phyloP scores from a whole-genome alignment of 2,888 invertebrate genomes.

The Glyphotaelius pellucidus region DNA sequence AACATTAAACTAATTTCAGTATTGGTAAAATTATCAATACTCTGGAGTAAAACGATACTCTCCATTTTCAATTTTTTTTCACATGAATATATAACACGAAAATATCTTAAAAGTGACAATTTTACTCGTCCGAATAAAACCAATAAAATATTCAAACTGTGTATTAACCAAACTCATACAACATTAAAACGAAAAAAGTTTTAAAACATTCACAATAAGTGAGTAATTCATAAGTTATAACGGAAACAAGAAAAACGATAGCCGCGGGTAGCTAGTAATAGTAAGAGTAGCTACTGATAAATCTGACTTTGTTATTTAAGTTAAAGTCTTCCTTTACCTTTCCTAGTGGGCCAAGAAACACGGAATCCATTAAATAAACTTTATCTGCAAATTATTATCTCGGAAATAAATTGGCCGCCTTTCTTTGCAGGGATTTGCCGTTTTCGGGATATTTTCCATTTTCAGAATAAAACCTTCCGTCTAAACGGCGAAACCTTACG shows the following conservation, averaged over 20 bases:
- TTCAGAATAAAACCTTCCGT: slow-evolving; percentile 28
- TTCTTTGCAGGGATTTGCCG: slow-evolving; percentile 46
- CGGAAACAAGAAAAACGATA: neutral
- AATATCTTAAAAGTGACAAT: too few species aligned
- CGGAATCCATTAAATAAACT: slow-evolving; percentile 42
- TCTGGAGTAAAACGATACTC: too few species aligned
- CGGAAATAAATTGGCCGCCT: slow-evolving; percentile 46
- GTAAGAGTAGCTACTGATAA: neutral
- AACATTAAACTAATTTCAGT: too few species aligned
- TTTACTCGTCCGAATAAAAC: neutral
- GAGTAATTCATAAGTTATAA: neutral
- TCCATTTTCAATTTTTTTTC: neutral
- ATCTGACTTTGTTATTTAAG: neutral
- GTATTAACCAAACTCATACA: neutral
- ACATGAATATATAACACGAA: neutral
- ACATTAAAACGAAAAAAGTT: neutral
- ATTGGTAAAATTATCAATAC: too few species aligned
- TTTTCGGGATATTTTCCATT: slow-evolving; percentile 31
- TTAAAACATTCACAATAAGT: neutral
- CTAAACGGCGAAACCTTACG: slow-evolving; percentile 48
- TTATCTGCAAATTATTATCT: slow-evolving; percentile 52
- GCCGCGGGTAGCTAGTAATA: neutral
- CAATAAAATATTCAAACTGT: neutral
- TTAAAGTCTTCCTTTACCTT: slow-evolving; percentile 2
- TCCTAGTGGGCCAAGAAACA: slow-evolving; percentile 32